Evolutionary conservation across 2,888 invertebrate species (phyloP), one percentile per base, ranked within the genome.

Genomic region (Steromphala cineraria): DNA sequence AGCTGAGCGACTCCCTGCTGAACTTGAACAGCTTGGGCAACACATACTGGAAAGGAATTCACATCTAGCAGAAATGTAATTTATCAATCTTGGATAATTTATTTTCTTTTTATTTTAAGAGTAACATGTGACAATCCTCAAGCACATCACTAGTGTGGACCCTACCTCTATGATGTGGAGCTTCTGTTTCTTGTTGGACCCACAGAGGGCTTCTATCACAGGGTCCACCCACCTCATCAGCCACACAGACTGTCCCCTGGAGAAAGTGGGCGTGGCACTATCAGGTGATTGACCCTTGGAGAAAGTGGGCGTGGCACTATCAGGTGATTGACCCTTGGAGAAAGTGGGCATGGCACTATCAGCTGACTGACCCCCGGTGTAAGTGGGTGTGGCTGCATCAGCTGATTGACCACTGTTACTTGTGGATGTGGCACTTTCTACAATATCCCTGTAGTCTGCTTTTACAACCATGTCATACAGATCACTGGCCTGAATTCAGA

Each of bases 401-500:
- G 46, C 46, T 46, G 46, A 46, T 13, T 46, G 46, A 46, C 46
- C 13, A 13, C 46, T 46, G 46, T 5, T 46, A 1, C 13, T 46
- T 46, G 46, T 15, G 8, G 5, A 17, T 77, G 79, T 7, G 71
- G 24, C 21, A 21, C 2, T 40, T 15, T 19, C 56, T 28, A 67
- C 52, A 3, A 86, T 53, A 53, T 84, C 85, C 53, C 67, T 55
- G 40, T 80, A 80, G 76, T 90, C 87, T 24, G 80, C 78, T n/a
- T 56, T 78, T 36, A 86, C 95, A 83, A 96, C 89, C 5, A 93
- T 92, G 86, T 95, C 95, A 88, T 95, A 95, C 19, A 95, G 93
- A 87, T 94, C 94, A 91, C 90, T 94, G 83, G 94, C 95, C 95
- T 94, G 89, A 92, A 40, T 28, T 52, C 17, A 67, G 62, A 78